These are phyloP conservation scores for Enteromius paludinosus DNA, from an alignment of 2,797 vertebrate species.

Conservation along the genomic window DNA sequence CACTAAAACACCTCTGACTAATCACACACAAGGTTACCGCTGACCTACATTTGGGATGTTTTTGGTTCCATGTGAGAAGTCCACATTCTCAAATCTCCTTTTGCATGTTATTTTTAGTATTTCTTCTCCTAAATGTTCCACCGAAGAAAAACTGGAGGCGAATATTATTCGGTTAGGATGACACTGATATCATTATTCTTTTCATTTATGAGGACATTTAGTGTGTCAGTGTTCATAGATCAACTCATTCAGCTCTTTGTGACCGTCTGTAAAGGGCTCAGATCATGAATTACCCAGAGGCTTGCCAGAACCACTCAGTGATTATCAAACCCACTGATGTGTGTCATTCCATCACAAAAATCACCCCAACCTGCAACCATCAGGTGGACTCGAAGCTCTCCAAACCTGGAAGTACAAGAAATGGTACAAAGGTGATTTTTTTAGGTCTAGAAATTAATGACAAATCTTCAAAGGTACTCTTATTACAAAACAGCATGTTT, in stretches of 20 bases:
- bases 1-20: conserved; percentile 10
- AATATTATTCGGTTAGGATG: too few relatives aligned
- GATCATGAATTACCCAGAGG: conserved; percentile 1
- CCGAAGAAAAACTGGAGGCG: too few relatives aligned
- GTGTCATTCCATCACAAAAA: neutral
- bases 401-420: neutral
- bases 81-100: neutral
- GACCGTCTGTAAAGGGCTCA: neutral
- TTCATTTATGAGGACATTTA: neutral
- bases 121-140: neutral
- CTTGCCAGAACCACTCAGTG: neutral
- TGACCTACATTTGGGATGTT: conserved; percentile 31
- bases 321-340: neutral
- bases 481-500: neutral
- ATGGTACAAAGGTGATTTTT: neutral
- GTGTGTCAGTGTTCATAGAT: neutral
- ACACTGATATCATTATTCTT: too few relatives aligned
- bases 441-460: neutral
- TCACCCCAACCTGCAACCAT: neutral
- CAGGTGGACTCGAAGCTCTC: neutral
- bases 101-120: neutral
- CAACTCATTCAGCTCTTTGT: conserved; percentile 9
- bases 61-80: neutral
- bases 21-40: neutral
- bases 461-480: neutral